Percentiles rank a stretch among this genome's conserved stretches.
Conservation (phyloP, 2,113 vertebrate species). For the Condylura cristata region DNA sequence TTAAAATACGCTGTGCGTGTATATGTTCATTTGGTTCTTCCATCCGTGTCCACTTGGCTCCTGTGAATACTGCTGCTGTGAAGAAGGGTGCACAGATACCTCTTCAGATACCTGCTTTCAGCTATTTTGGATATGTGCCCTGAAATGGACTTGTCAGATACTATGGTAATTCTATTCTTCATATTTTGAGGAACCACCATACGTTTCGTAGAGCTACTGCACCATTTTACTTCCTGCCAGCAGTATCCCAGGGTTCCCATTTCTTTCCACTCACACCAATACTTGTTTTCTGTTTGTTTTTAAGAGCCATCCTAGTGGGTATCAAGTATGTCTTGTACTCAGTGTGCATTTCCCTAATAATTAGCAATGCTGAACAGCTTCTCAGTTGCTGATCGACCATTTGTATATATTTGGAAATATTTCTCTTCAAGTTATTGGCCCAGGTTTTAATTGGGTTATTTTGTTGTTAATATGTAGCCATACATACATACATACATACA, state of each 20-base stretch:
- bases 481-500: no score
- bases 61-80: background rate
- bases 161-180: background rate
- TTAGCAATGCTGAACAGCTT: background rate
- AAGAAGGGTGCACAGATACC: background rate
- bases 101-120: background rate
- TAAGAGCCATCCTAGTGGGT: background rate
- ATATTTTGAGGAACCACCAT: background rate
- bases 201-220: background rate
- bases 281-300: background rate
- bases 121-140: background rate
- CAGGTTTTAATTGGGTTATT: background rate
- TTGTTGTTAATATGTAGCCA: background rate
- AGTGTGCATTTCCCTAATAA: background rate
- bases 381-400: background rate
- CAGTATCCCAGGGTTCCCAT: background rate
- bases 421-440: background rate
- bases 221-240: background rate
- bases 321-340: background rate
- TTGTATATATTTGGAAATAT: background rate
- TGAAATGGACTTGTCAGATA: slow-evolving; percentile 1
- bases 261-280: background rate
- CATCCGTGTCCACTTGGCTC: background rate
- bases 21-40: background rate
- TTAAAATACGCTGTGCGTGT: background rate